These are phyloP conservation scores for Agrochola macilenta DNA, from an alignment of 2,888 invertebrate genomes.

Conservation along the genomic window DNA sequence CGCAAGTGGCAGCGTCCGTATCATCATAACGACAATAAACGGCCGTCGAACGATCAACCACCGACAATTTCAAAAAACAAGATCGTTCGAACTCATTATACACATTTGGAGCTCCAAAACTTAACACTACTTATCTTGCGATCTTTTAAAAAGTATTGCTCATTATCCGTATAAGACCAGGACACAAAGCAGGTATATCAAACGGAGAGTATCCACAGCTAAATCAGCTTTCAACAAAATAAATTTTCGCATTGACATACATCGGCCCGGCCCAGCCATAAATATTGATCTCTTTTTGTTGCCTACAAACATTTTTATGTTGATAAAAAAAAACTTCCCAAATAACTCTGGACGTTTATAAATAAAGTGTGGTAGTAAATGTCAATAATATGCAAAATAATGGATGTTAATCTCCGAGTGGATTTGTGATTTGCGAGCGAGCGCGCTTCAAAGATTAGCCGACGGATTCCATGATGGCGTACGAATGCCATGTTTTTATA, in stretches of 20 bases:
- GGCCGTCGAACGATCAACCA: conserved; percentile 61
- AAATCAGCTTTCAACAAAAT: conserved; percentile 85
- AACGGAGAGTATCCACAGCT: conserved; percentile 78
- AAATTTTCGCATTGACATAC: conserved; percentile 89
- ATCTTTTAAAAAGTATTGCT: conserved; percentile 73
- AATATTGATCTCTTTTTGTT: conserved; percentile 88
- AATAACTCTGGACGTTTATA: conserved; percentile 87
- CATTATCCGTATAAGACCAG: conserved; percentile 75
- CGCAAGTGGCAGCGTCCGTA: conserved; percentile 66
- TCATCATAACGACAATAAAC: conserved; percentile 70
- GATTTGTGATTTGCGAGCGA: conserved; percentile 88
- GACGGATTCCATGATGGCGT: conserved; percentile 75
- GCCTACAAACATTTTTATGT: conserved; percentile 88
- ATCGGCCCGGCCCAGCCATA: conserved; percentile 86
- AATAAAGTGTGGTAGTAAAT: conserved; percentile 90
- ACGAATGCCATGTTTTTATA: conserved; percentile 65
- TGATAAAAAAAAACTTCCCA: conserved; percentile 89
- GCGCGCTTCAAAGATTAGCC: conserved; percentile 86
- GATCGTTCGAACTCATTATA: conserved; percentile 61
- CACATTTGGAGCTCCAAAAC: conserved; percentile 58
- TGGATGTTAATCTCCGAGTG: conserved; percentile 87
- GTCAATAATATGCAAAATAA: conserved; percentile 91
- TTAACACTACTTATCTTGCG: conserved; percentile 68
- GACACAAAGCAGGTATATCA: conserved; percentile 82
- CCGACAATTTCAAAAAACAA: conserved; percentile 66